Conservation (phyloP, 2,797 vertebrate genomes). For the Pygocentrus nattereri region DNA sequence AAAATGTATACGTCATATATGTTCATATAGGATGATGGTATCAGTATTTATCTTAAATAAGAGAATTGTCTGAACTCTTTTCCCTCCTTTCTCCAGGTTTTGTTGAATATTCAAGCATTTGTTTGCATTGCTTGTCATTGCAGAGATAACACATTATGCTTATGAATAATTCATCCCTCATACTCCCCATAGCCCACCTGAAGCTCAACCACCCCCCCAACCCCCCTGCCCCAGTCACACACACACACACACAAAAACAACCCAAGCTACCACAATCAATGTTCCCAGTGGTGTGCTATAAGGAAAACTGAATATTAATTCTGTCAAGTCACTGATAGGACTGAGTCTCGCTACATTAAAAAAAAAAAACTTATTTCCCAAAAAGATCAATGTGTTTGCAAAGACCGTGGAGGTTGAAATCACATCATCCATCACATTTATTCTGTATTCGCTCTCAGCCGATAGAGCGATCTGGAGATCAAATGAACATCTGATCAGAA, state of each 20-base stretch:
- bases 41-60: conserved; percentile 1
- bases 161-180: conserved; percentile 77
- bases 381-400: conserved; percentile 57
- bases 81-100: conserved; percentile 63
- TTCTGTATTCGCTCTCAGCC: neutral
- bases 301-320: conserved; percentile 77
- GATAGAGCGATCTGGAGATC: neutral
- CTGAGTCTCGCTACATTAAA: conserved; percentile 62
- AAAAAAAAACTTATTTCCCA: conserved; percentile 59
- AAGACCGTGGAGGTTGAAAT: neutral
- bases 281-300: conserved; percentile 67
- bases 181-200: neutral
- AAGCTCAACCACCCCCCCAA: too few relatives aligned
- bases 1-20: neutral
- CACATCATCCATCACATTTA: neutral
- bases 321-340: conserved; percentile 71
- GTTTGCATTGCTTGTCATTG: conserved; percentile 74
- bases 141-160: conserved; percentile 72
- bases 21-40: neutral
- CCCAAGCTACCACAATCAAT: conserved; percentile 65
- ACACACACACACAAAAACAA: neutral
- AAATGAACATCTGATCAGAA: conserved; percentile 10
- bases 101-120: conserved; percentile 70
- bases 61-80: neutral
- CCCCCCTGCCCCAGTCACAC: too few relatives aligned